Evolutionary conservation across 2,797 vertebrate genomes (phyloP), one percentile per base, ranked within the genome.

Genomic region (Liasis olivaceus): DNA sequence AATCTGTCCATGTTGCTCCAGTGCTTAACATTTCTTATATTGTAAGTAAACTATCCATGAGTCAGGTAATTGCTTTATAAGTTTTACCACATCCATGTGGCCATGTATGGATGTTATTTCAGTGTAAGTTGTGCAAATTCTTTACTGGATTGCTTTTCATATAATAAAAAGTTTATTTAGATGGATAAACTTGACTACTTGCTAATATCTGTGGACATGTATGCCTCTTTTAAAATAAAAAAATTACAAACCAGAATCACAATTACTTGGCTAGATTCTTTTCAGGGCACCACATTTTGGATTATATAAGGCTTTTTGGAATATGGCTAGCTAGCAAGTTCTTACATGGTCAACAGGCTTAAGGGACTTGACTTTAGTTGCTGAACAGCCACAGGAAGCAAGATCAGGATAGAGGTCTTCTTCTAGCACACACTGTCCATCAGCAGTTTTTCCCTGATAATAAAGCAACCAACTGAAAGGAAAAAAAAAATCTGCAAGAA

Each of bases 291-390:
- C 8, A 4, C 72, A 47, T 94, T 94, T 69, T 94, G 84, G 91
- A 94, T 56, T 84, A 86, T 91, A 93, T 58, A 0, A 0, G 36
- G 56, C 58, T 36, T 90, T 69, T 24, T 13, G 93, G 87, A 86
- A 94, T 89, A 90, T 88, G 72, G 88, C 28, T 91, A 86, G 94
- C 26, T 90, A 60, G 4, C 64, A 28, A 92, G 17, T 72, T 95
- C 98, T 98, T 97, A 98, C 98, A 26, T 98, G 98, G 96, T 97
- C 97, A 97, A 99, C 97, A 94, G 98, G 98, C 96, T 97, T 98
- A 93, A 99, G 97, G 86, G 98, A 98, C 96, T 96, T 98, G 96
- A 99, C 95, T 96, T 95, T 84, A 95, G 98, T 96, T 85, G 95
- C 84, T 0, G 97, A 96, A 95, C 98, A 98, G 94, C 98, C 98